Evolutionary conservation across 2,888 invertebrate genomes (phyloP).

Genomic region (Erpobdella octoculata): DNA sequence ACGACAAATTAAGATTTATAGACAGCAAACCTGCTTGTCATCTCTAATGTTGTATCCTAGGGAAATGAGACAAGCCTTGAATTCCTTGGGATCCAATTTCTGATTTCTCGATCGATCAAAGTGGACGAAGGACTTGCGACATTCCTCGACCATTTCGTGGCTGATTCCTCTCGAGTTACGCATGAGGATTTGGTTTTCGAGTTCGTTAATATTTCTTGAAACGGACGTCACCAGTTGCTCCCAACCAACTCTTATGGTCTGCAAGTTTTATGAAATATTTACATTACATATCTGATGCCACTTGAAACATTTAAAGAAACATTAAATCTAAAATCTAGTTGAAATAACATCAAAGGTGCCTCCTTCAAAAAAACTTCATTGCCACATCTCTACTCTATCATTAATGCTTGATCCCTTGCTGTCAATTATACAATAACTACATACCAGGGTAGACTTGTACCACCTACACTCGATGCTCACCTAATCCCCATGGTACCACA

Average conservation of each 20-base stretch:
- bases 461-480: too few species aligned
- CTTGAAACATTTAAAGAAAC: too few species aligned
- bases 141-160: conserved; percentile 91
- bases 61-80: conserved; percentile 89
- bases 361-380: too few species aligned
- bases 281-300: neutral
- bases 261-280: conserved; percentile 36
- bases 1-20: too few species aligned
- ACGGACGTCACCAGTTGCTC: conserved; percentile 95
- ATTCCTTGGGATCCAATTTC: conserved; percentile 86
- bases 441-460: too few species aligned
- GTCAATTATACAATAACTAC: too few species aligned
- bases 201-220: conserved; percentile 97
- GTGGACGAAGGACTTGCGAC: conserved; percentile 93
- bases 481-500: too few species aligned
- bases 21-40: conserved; percentile 64
- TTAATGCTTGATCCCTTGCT: too few species aligned
- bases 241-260: conserved; percentile 94
- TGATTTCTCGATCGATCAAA: conserved; percentile 81
- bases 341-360: too few species aligned
- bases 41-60: conserved; percentile 88
- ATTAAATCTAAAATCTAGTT: too few species aligned
- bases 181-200: conserved; percentile 74
- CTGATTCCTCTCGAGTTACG: conserved; percentile 73
- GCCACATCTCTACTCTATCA: too few species aligned